Base-by-base conservation (phyloP, 1,140 invertebrate genomes). In the Aculops lycopersici region DNA sequence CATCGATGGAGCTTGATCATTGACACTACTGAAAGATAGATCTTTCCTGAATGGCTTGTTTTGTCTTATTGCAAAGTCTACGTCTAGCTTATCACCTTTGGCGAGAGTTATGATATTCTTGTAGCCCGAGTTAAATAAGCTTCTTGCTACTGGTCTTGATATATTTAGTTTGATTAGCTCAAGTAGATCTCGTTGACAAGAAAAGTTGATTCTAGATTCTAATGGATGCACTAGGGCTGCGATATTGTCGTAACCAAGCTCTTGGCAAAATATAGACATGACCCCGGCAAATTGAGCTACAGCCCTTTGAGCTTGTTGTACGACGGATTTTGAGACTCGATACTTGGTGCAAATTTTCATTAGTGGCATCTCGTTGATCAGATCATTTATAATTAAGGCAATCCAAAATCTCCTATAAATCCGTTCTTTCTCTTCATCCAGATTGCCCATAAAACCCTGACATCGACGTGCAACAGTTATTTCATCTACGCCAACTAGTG, bases 211-310 rank as follows among this genome's bases (percentile, higher is more conserved):
- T 15, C 90, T 68, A 47, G 74, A 70, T 62, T 90, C 79, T 58
- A 95, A 94, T 56, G 90, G 76, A 3, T 70, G 69, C 13, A 97
- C 64, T 2, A 97, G 59, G 20, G 86, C 58, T 55, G 88, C 76
- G 41, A 97, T 61, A 51, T 72, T 81, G 40, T 66, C 66, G 86
- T 86, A 97, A 2, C 83, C 76, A n/a, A 97, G 57, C 38, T 80
- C 70, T 48, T 68, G 68, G 59, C 81, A 86, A 59, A 92, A 90
- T 17, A 73, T 69, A 2, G 78, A 81, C 1, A 90, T 72, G 74
- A 83, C 83, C 70, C 83, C 84, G 39, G 88, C 80, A 69, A 92
- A 92, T 19, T 81, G 86, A 20, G 84, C 70, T n/a, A 84, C 72
- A 38, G 74, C 71, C 53, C 92, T 81, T 58, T 95, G 88, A 19